Evolutionary conservation across 2,888 invertebrate genomes (phyloP), one percentile per base, ranked within the genome.

Genomic region (Eupsilia transversa): DNA sequence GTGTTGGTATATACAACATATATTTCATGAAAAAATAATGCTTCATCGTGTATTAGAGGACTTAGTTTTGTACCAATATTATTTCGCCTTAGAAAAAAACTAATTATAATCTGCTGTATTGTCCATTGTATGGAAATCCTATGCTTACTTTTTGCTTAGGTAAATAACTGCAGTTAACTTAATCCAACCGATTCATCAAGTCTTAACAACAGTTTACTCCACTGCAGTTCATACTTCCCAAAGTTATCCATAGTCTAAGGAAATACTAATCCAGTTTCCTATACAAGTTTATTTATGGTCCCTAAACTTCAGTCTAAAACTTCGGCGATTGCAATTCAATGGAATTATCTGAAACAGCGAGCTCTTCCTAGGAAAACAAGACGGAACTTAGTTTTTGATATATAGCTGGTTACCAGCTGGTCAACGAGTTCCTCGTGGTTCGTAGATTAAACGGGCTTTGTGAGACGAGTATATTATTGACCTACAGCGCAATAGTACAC

Each of bases 391-490:
- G 76, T 72, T 72, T 67, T 66, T 72, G 72, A 84, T 80, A 66
- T 84, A 84, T 57, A 56, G 43, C 54, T 72, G 43, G 69, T 70
- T 61, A 49, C 49, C 84, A 82, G 81, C 66, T 84, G 66, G 66
- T 59, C 66, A 72, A 59, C 30, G 33, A 65, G 67, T n/a, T 76
- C 14, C 59, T 71, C 49, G 57, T 20, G 72, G 23, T 49, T 69
- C 27, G 27, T 33, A 80, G 76, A 82, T 76, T 84, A 82, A 80
- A 75, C 70, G 38, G 64, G 80, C 72, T 83, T 83, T 84, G 80
- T 69, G 57, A 46, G 69, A 77, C 66, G 14, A 63, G 72, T 52
- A 68, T 67, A 56, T 64, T 63, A 80, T 72, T 70, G 38, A 72
- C 69, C 68, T 69, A 43, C 72, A 66, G 20, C 20, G 61, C 52